Evolutionary conservation across 2,888 invertebrate genomes (phyloP), one percentile per base, ranked within the genome.

Genomic region (Pseudolycoriella hygida): DNA sequence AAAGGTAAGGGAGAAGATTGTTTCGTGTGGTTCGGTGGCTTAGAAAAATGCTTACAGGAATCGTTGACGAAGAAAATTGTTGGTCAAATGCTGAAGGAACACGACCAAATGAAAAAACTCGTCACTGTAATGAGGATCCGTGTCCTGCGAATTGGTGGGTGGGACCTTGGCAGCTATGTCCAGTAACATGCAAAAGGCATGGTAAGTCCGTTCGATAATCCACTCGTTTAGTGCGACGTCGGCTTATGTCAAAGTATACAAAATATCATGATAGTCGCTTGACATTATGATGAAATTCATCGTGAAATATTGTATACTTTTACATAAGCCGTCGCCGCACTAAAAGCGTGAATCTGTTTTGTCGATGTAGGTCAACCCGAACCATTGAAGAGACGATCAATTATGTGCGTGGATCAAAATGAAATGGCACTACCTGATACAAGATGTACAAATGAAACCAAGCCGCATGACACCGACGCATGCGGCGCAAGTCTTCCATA

Each of bases 131-230:
- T 57, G 69, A 68, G 48, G 72, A 74, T 51, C 68, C 71, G 32
- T 77, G 80, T 59, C 78, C 77, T 10, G 73, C 77, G n/a, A 75
- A 76, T 58, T 90, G 89, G 89, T 87, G 86, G 83, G 71, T 77
- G 18, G 88, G 87, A 1, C 77, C 81, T 1, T 92, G 90, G 90
- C 82, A 83, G 56, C 74, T 79, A 47, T 90, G 90, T 61, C 75
- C 80, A 4, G 73, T 75, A 1, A 77, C 77, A 1, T 83, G 83
- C 55, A 71, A 58, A 17, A 50, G 51, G 41, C 50, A 51, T 34
- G 46, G 67, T 34, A 54, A n/a, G n/a, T n/a, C 57, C 4, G 20
- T 18, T 18, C n/a, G n/a, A n/a, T n/a, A n/a, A n/a, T n/a, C n/a
- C n/a, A n/a, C n/a, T n/a, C n/a, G n/a, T n/a, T n/a, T n/a, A n/a